Evolutionary conservation across 1,140 invertebrate species (phyloP).

Genomic region (Cydia strobilella): DNA sequence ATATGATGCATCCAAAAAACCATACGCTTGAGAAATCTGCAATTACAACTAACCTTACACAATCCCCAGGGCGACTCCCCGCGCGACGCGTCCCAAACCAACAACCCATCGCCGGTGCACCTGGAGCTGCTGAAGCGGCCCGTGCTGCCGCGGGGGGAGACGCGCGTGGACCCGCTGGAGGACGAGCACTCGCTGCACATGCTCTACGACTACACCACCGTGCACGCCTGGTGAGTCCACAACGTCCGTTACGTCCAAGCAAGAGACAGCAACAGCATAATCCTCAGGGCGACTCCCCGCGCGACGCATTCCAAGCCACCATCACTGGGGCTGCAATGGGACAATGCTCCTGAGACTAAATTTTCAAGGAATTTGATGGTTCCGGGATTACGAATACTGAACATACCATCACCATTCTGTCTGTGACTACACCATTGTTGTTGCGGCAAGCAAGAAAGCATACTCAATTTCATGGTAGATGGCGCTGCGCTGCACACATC

Average conservation of each 20-base stretch:
- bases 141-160: constrained; percentile 85
- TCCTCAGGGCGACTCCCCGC: constrained; percentile 50
- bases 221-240: constrained; percentile 88
- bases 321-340: constrained; percentile 54
- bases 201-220: constrained; percentile 92
- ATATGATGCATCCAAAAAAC: neutral
- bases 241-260: constrained; percentile 41
- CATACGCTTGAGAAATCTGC: neutral
- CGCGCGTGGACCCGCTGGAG: constrained; percentile 87
- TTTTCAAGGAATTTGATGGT: no score
- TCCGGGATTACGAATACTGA: no score
- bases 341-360: no score
- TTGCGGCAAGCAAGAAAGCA: no score
- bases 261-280: no score
- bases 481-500: no score
- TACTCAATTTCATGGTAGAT: no score
- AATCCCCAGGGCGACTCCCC: constrained; percentile 51
- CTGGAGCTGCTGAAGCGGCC: constrained; percentile 84
- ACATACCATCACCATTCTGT: no score
- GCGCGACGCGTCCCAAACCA: constrained; percentile 37
- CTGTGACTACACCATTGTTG: no score
- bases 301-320: constrained; percentile 42
- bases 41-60: neutral
- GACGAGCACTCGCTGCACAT: constrained; percentile 90
- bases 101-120: constrained; percentile 55